Evolutionary conservation across 2,113 vertebrate genomes (phyloP).

Genomic region (Cepphus grylle): DNA sequence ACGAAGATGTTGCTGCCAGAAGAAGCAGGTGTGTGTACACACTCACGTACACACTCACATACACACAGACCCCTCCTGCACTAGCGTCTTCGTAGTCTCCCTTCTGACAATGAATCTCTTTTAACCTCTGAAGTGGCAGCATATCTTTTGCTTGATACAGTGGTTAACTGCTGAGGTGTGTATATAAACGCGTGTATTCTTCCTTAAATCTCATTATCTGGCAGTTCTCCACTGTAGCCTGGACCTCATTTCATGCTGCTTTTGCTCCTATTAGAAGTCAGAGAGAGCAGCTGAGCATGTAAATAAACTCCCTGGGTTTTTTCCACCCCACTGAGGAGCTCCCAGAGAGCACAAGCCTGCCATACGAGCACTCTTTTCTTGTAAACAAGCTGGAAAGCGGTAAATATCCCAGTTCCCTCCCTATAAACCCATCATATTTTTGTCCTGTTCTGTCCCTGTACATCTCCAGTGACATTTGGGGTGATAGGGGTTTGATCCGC

Average conservation of each 20-base stretch:
- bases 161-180: background rate
- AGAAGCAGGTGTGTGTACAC: background rate
- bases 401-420: background rate
- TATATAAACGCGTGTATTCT: background rate
- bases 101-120: background rate
- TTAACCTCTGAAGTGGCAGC: background rate
- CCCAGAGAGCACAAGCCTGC: background rate
- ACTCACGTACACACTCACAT: too few species aligned
- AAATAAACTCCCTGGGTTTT: background rate
- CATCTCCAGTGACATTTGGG: background rate
- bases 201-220: background rate
- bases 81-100: background rate
- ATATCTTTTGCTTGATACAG: background rate
- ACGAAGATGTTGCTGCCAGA: background rate
- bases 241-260: background rate
- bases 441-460: background rate
- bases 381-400: background rate
- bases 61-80: background rate
- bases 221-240: background rate
- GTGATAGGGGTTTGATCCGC: background rate
- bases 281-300: background rate
- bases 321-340: background rate
- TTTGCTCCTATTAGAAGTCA: background rate
- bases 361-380: accelerated
- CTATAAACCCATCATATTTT: background rate